phyloP scores from a whole-genome alignment of 2,888 invertebrate species.

The Ctena decussata region DNA sequence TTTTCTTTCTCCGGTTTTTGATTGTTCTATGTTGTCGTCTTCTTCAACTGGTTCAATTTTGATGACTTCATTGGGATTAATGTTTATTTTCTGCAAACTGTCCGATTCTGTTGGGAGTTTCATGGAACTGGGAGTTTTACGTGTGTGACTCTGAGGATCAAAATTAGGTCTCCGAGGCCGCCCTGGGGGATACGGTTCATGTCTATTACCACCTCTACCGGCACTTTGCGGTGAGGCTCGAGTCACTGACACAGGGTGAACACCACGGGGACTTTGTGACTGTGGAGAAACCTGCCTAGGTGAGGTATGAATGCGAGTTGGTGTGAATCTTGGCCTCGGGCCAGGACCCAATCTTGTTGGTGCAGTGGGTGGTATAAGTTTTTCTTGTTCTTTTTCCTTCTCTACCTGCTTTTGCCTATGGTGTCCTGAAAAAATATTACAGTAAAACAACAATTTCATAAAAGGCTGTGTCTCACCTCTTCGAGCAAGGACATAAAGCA shows the following conservation, averaged over 20 bases:
- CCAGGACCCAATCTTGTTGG: neutral
- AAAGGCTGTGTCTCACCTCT: no score
- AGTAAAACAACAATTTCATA: no score
- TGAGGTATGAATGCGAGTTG: neutral
- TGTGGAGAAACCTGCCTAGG: neutral
- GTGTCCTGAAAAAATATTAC: conserved; percentile 3
- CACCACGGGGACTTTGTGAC: no score
- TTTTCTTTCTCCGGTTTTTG: neutral
- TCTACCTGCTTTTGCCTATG: conserved; percentile 4
- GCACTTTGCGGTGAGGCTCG: neutral
- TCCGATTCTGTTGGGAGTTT: neutral
- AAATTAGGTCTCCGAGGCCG: neutral
- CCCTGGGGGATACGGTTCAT: neutral
- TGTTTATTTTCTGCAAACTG: neutral
- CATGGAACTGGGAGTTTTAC: neutral
- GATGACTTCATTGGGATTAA: conserved; percentile 37
- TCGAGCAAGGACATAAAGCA: no score
- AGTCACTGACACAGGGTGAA: neutral
- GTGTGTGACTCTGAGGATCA: neutral
- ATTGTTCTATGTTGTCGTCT: conserved; percentile 10
- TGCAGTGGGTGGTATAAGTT: neutral
- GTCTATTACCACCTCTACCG: neutral
- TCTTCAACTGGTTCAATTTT: conserved; percentile 43
- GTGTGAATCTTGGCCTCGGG: neutral
- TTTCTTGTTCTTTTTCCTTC: conserved; percentile 1